These are phyloP conservation scores for Ooceraea biroi DNA, from an alignment of 1,140 invertebrate species.

Conservation along the genomic window DNA sequence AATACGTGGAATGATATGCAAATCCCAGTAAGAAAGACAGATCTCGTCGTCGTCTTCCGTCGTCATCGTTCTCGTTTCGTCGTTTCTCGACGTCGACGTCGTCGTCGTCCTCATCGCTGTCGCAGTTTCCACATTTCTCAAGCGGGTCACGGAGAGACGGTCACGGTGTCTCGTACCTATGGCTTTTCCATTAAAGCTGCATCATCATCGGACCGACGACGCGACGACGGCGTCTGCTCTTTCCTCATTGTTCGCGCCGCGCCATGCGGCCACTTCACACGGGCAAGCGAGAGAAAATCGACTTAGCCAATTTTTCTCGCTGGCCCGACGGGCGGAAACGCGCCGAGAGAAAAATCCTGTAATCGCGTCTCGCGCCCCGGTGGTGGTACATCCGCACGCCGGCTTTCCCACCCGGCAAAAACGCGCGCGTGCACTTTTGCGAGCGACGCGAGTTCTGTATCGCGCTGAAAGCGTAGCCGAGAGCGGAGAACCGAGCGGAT, in stretches of 20 bases:
- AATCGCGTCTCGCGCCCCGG: slow-evolving; percentile 29
- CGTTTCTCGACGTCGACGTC: neutral
- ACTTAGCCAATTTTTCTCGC: slow-evolving; percentile 35
- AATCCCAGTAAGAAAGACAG: slow-evolving; percentile 35
- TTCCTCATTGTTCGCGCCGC: slow-evolving; percentile 38
- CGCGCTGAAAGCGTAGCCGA: slow-evolving; percentile 31
- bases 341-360: slow-evolving; percentile 54
- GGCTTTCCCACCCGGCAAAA: slow-evolving; percentile 39
- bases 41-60: slow-evolving; percentile 8
- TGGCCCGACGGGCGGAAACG: slow-evolving; percentile 24
- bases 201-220: slow-evolving; percentile 42
- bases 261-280: neutral
- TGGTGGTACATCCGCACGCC: slow-evolving; percentile 34
- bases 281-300: slow-evolving; percentile 22
- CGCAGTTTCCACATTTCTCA: slow-evolving; percentile 36
- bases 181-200: slow-evolving; percentile 56
- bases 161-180: slow-evolving; percentile 19
- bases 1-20: slow-evolving; percentile 52
- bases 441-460: too few species aligned
- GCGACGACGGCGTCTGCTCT: slow-evolving; percentile 25
- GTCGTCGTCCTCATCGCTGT: neutral
- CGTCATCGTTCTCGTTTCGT: slow-evolving; percentile 4
- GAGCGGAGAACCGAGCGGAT: neutral
- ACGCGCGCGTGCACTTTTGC: neutral
- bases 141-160: slow-evolving; percentile 26